Base-by-base conservation (phyloP, 2,797 vertebrate species). In the Xenentodon cancila region DNA sequence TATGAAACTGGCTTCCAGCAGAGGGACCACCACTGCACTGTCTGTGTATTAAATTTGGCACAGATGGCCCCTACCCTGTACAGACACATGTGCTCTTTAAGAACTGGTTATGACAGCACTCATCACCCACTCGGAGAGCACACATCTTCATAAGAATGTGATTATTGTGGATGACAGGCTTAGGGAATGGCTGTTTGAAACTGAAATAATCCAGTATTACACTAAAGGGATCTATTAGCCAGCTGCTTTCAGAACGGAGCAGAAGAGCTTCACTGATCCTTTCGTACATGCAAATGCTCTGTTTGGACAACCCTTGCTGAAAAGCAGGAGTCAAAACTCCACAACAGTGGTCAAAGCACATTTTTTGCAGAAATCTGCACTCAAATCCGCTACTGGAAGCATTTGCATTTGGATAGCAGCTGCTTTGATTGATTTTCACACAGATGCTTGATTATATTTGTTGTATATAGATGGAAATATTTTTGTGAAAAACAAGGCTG, bases 381-480 rank as follows among this genome's bases (percentile, higher is more conserved):
- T 59, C 54, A 25, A 12, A 50, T 49, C 58, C n/a, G 48, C 53
- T 1, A 16, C 32, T 3, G 37, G 0, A 67, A 43, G 65, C 56
- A 71, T 81, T 79, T 75, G 63, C 76, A 75, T 78, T 64, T 15
- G 68, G 30, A 49, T 54, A 62, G 1, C 7, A 61, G 59, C 48
- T 8, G 53, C 69, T 60, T 54, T 64, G 55, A 64, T 40, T 71
- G 68, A 59, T 53, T 57, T 71, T 47, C 2, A n/a, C 13, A 1
- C 44, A 52, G 49, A 27, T 61, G 69, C 67, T 74, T 78, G 63
- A 44, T 71, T 71, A 62, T 68, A 68, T 65, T 71, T 69, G 44
- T 66, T 66, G 68, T 63, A 73, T 81, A 82, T 73, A 82, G 75
- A 85, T 74, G 72, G 75, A 74, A 70, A 60, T 68, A 52, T 58